phyloP scores from a whole-genome alignment of 1,140 invertebrate genomes.

The Drosophila sp. region DNA sequence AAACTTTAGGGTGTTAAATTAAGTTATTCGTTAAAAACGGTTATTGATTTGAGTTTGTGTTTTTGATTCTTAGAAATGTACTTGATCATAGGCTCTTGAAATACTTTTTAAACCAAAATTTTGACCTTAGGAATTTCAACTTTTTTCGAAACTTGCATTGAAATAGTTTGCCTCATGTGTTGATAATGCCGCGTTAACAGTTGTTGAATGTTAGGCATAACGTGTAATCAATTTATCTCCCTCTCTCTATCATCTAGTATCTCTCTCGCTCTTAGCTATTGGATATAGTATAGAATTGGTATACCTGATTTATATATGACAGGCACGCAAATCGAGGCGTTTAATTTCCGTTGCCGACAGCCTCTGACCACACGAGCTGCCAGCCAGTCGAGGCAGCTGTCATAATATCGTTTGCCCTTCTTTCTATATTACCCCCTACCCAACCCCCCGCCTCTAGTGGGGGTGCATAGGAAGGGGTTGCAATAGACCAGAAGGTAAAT shows the following conservation, averaged over 20 bases:
- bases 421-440: background rate
- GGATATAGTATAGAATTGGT: background rate
- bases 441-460: background rate
- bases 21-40: no score
- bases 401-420: slow-evolving; percentile 51
- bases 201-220: no score
- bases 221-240: background rate
- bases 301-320: slow-evolving; percentile 61
- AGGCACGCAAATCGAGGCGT: slow-evolving; percentile 69
- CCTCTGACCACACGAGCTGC: slow-evolving; percentile 38
- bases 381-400: slow-evolving; percentile 60
- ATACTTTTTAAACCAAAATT: no score
- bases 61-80: no score
- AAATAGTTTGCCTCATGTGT: no score
- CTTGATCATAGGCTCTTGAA: no score
- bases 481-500: slow-evolving; percentile 72
- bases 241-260: background rate
- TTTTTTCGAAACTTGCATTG: no score
- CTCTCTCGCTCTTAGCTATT: no score
- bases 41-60: no score
- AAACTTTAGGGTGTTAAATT: no score
- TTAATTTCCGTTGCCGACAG: slow-evolving; percentile 75
- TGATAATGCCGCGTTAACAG: no score
- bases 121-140: no score
- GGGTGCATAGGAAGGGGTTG: background rate